Evolutionary conservation across 53 echinoderm and acorn worm species (phyloP).

Genomic region (Holothuria leucospilota): DNA sequence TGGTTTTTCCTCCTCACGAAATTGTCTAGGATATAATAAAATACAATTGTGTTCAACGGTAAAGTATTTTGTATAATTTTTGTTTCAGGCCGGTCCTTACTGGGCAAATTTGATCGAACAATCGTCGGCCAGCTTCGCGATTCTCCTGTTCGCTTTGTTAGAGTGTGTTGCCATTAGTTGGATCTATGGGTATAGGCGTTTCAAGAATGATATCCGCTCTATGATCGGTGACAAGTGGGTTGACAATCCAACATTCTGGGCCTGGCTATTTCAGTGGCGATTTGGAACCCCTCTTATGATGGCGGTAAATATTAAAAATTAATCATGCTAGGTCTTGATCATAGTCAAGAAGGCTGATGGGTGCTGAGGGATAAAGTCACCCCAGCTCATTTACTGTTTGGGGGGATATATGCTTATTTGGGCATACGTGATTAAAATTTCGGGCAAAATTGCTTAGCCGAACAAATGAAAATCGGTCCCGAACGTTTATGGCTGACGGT

Average conservation of each 20-base stretch:
- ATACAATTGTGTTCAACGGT: no score
- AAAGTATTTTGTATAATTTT: background rate
- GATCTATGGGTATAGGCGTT: conserved; percentile 35
- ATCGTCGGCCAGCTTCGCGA: conserved; percentile 22
- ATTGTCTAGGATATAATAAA: no score
- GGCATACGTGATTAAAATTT: no score
- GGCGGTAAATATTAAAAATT: conserved; percentile 3
- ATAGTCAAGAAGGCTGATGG: no score
- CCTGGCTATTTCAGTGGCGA: conserved; percentile 34
- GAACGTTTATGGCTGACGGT: no score
- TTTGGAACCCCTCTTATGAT: conserved; percentile 19
- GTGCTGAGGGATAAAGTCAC: no score
- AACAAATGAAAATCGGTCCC: no score
- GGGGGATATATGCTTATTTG: no score
- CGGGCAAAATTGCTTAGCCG: no score
- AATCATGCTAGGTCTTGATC: background rate
- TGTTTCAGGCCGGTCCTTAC: conserved; percentile 37
- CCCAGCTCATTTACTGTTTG: no score
- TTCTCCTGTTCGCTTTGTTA: conserved; percentile 40
- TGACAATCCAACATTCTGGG: conserved; percentile 21
- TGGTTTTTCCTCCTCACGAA: no score
- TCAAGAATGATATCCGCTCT: conserved; percentile 44
- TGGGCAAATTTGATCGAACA: conserved; percentile 48
- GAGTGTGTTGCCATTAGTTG: conserved; percentile 10
- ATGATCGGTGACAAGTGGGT: conserved; percentile 53